phyloP scores from a whole-genome alignment of 2,888 invertebrate species.

The Drosophila lutescens region DNA sequence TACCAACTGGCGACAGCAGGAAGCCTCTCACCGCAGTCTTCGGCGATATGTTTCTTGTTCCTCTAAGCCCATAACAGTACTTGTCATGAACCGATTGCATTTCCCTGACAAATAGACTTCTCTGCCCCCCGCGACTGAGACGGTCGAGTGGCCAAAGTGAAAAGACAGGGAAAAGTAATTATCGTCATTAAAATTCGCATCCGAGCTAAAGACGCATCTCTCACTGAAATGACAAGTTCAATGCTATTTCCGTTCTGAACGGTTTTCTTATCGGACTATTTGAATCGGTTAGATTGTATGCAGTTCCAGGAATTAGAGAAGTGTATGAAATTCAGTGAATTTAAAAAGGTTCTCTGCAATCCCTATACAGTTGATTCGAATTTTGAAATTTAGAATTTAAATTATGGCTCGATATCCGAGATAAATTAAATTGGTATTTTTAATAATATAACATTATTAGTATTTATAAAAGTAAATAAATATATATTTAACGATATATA shows the following conservation, averaged over 20 bases:
- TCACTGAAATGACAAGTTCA: not conserved
- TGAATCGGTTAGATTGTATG: slow-evolving; percentile 31
- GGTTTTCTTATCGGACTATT: slow-evolving; percentile 25
- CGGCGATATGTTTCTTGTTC: slow-evolving; percentile 18
- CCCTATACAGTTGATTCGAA: too few species aligned
- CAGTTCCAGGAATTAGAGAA: slow-evolving; percentile 33
- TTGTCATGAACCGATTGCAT: slow-evolving; percentile 24
- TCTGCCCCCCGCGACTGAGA: not conserved
- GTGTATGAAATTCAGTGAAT: not conserved
- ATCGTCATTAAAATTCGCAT: slow-evolving; percentile 7
- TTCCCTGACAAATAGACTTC: slow-evolving; percentile 19
- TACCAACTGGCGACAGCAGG: slow-evolving; percentile 55
- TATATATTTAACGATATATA: too few species aligned
- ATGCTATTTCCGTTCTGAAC: slow-evolving; percentile 14
- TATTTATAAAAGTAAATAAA: too few species aligned
- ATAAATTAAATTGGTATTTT: too few species aligned
- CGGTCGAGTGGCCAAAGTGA: slow-evolving; percentile 3
- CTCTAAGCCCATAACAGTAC: slow-evolving; percentile 61
- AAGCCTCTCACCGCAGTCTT: slow-evolving; percentile 66
- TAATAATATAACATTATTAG: too few species aligned
- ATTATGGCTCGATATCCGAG: not conserved
- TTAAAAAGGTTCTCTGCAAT: not conserved
- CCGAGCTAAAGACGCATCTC: slow-evolving; percentile 4
- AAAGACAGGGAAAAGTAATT: slow-evolving; percentile 28
- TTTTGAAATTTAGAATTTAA: too few species aligned